These are phyloP conservation scores for Arbacia lixula DNA, from an alignment of 53 echinoderm and acorn worm genomes.

Conservation along the genomic window DNA sequence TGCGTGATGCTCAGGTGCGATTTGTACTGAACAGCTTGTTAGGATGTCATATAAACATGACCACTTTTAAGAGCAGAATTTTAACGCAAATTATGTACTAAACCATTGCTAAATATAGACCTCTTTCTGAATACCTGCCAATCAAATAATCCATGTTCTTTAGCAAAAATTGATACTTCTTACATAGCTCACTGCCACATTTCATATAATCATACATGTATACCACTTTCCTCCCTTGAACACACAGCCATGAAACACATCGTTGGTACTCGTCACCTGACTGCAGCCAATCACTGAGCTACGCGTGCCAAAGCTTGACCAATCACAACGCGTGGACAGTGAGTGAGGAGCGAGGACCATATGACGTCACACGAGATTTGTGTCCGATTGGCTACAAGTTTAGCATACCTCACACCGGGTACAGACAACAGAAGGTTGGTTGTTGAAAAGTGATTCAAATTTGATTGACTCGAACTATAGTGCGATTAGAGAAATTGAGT, in stretches of 20 bases:
- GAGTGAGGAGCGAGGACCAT: constrained; percentile 54
- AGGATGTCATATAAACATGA: background rate
- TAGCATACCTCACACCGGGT: constrained; percentile 81
- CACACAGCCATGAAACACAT: constrained; percentile 50
- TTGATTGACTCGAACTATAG: no score
- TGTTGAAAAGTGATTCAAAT: no score
- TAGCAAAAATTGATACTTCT: no score
- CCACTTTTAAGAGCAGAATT: background rate
- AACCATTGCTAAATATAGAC: no score
- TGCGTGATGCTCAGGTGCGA: constrained; percentile 72
- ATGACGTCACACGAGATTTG: constrained; percentile 32
- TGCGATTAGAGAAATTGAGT: no score
- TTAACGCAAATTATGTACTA: no score
- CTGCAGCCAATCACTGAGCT: constrained; percentile 58
- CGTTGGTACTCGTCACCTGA: constrained; percentile 72
- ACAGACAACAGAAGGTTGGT: constrained; percentile 70
- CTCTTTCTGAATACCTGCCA: no score
- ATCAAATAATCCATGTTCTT: no score
- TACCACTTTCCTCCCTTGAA: background rate
- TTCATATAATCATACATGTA: no score
- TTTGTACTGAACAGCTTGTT: background rate
- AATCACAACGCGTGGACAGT: constrained; percentile 69
- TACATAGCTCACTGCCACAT: no score
- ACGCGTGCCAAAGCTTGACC: constrained; percentile 73
- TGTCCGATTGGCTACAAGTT: constrained; percentile 80